Evolutionary conservation across 2,113 vertebrate species (phyloP).

Genomic region (Raja brachyura): DNA sequence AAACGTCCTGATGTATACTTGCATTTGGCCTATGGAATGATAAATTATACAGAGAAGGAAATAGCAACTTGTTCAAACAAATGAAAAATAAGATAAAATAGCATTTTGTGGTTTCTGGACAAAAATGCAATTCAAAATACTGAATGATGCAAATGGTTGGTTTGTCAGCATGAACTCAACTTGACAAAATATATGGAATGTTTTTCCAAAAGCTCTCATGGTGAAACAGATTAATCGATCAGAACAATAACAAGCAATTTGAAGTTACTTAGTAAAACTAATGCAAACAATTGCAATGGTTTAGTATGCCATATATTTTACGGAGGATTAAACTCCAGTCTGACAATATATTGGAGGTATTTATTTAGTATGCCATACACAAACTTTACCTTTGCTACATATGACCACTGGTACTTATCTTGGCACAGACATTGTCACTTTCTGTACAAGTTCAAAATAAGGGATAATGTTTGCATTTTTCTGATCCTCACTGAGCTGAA

Average conservation of each 20-base stretch:
- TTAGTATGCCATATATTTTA: neutral
- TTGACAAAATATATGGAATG: neutral
- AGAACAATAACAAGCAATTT: neutral
- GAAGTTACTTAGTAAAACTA: neutral
- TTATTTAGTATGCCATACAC: too few species aligned
- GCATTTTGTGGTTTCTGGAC: neutral
- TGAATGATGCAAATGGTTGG: neutral
- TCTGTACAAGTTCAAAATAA: neutral
- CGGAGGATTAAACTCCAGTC: neutral
- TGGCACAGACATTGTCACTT: neutral
- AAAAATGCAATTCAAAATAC: neutral
- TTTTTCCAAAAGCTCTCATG: neutral
- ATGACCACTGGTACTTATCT: neutral
- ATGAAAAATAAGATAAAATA: neutral
- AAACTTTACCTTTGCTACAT: neutral
- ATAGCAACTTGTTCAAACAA: neutral
- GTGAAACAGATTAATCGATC: neutral
- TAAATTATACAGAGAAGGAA: neutral
- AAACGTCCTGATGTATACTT: neutral
- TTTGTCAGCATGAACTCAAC: neutral
- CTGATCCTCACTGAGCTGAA: neutral
- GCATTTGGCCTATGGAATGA: neutral
- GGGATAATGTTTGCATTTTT: neutral
- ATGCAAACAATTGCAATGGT: neutral
- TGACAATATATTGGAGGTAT: neutral